Conservation (phyloP, 1,140 invertebrate genomes). For the Popillia japonica region DNA sequence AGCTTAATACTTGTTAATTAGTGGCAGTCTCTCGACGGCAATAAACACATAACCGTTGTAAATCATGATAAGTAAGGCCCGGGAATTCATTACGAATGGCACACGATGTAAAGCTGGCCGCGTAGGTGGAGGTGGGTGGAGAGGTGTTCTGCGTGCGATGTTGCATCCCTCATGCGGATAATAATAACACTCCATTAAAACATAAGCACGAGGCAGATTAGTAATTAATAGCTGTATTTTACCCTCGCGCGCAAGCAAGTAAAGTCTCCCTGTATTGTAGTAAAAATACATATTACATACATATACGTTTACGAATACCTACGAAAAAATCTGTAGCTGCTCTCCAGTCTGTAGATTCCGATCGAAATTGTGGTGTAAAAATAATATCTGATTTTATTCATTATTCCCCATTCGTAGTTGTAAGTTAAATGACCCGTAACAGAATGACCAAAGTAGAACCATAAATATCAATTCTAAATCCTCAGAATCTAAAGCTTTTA, state of each 20-base stretch:
- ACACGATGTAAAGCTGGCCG: not conserved
- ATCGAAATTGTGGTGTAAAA: too few relatives aligned
- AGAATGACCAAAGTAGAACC: not conserved
- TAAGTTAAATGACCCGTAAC: not conserved
- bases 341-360: too few relatives aligned
- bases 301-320: too few relatives aligned
- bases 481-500: not conserved
- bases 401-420: not conserved
- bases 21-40: conserved; percentile 42
- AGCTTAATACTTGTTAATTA: conserved; percentile 46
- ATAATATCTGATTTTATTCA: too few relatives aligned
- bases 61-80: conserved; percentile 44
- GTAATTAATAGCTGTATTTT: conserved; percentile 46
- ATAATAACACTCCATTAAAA: conserved; percentile 52
- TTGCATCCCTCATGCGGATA: conserved; percentile 46
- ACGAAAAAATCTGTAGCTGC: too few relatives aligned
- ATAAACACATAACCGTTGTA: conserved; percentile 46
- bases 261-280: too few relatives aligned
- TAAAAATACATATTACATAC: too few relatives aligned
- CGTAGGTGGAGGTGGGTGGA: conserved; percentile 40
- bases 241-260: too few relatives aligned
- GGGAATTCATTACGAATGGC: conserved; percentile 45
- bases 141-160: conserved; percentile 37
- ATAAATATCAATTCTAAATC: not conserved
- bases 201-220: conserved; percentile 48